These are phyloP conservation scores for Drosophila orosa DNA, from an alignment of 1,140 invertebrate species.

Conservation along the genomic window DNA sequence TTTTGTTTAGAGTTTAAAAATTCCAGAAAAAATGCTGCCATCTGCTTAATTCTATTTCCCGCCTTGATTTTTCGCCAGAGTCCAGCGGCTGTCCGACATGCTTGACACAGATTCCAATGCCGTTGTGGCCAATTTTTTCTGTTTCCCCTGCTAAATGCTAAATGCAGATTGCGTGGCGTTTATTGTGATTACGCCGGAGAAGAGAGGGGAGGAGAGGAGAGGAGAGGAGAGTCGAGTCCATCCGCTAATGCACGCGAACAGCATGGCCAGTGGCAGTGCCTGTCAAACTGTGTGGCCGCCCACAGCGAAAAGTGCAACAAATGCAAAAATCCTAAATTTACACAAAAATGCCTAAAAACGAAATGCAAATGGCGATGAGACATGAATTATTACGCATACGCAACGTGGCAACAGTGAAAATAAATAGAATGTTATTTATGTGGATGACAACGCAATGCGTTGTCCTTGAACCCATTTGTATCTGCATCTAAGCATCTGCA, in stretches of 20 bases:
- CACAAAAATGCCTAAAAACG: not conserved
- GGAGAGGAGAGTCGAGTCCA: not conserved
- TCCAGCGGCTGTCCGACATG: slow-evolving; percentile 26
- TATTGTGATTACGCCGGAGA: slow-evolving; percentile 46
- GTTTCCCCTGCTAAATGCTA: not conserved
- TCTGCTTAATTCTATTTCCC: slow-evolving; percentile 7
- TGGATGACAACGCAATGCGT: slow-evolving; percentile 33
- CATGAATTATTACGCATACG: slow-evolving; percentile 70
- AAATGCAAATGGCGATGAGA: slow-evolving; percentile 4
- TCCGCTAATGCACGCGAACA: slow-evolving; percentile 35
- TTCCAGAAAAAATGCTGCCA: not conserved
- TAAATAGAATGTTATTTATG: slow-evolving; percentile 58
- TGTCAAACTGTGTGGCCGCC: slow-evolving; percentile 56
- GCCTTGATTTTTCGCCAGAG: slow-evolving; percentile 9
- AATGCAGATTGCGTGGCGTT: slow-evolving; percentile 30
- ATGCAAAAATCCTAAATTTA: not conserved
- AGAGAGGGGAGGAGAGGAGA: not conserved
- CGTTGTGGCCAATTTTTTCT: not conserved
- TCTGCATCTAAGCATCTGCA: slow-evolving; percentile 21
- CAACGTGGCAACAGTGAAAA: slow-evolving; percentile 44
- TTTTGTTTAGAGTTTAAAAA: not conserved
- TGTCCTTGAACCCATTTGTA: slow-evolving; percentile 45
- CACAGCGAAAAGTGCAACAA: slow-evolving; percentile 29
- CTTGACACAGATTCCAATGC: slow-evolving; percentile 59
- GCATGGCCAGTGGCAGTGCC: slow-evolving; percentile 34